Base-by-base conservation (phyloP, 2,797 vertebrate species). In the Nyctalus aviator region DNA sequence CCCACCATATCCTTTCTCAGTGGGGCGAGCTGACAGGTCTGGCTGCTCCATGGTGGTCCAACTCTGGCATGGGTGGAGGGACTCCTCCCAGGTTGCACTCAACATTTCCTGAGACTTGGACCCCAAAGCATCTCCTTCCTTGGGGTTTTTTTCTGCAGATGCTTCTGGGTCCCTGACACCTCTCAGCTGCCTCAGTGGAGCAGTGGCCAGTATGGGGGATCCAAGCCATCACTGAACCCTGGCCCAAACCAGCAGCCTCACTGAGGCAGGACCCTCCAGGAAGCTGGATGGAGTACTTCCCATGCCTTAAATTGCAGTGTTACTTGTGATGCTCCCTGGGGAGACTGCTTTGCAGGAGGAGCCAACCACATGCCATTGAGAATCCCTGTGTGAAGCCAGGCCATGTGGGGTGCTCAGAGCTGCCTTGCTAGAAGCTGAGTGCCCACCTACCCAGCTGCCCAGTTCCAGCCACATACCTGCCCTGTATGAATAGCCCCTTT, bases 401-500 rank as follows among this genome's bases (percentile, higher is more conserved):
- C 89, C 27, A 4, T 10, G 2, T 4, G 8, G 32, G 66, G 32
- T 77, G 10, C 64, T 59, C 2, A 0, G 3, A 55, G 23, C 32
- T 44, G 32, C 66, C 46, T 75, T 3, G 8, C 35, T 53, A 25
- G 14, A 57, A 44, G 41, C 48, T 25, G 5, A 57, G 17, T 18
- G 17, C 25, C 71, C 2, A 1, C 30, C 20, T n/a, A 15, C 14
- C 77, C 12, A 20, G 44, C 55, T 37, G 12, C 44, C 32, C n/a
- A 1, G 0, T 13, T 59, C 27, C 57, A n/a, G 12, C 50, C 37
- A n/a, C 3, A 0, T 6, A 21, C 41, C 50, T 82, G 11, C 59
- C 18, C 50, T n/a, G 10, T 11, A n/a, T 50, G 73, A 23, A 44
- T 23, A 72, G 83, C 55, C 27, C 53, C 27, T 84, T 57, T 27